Base-by-base conservation (phyloP, 2,113 vertebrate species). In the Grallaria varia region DNA sequence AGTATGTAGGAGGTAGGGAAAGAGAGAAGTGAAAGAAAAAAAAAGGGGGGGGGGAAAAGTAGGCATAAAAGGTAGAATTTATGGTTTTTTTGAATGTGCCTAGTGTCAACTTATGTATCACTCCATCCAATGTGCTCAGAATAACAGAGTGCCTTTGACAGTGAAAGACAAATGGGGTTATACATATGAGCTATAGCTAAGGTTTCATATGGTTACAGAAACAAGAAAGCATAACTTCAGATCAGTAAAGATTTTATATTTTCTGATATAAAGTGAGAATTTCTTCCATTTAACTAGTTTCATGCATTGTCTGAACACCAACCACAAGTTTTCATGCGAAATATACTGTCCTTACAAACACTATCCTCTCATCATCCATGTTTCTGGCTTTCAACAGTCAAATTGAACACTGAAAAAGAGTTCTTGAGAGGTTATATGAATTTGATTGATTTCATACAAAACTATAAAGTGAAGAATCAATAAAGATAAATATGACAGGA, bases 31-130 rank as follows among this genome's bases (percentile, higher is more conserved):
- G 6, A 7, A 25, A 39, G 23, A 24, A 27, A 24, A 6, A 1
- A 8, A 3, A 3, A 1, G 35, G 27, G 27, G 37, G 0, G 12
- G 14, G 2, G 75, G 3, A 82, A 60, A 60, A 14, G 15, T 4
- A 24, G 9, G 10, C 6, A 35, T 24, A 59, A 89, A 69, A 58
- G 4, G 5, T 49, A 31, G n/a, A 63, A 50, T 59, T 77, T 56
- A 20, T n/a, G 37, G 4, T 50, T n/a, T 4, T 60, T 37, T 30
- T 75, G 2, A 31, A 76, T 71, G 47, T 85, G 13, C 20, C 6
- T 72, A 44, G 75, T 71, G 45, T 71, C 14, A 81, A 39, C 3
- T 58, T 39, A 17, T 28, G 15, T 28, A 72, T 35, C 11, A 28
- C n/a, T 73, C 30, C 8, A 75, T 62, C 22, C 35, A 33, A 14